phyloP scores from a whole-genome alignment of 1,140 invertebrate species.

The Adelges cooleyi region DNA sequence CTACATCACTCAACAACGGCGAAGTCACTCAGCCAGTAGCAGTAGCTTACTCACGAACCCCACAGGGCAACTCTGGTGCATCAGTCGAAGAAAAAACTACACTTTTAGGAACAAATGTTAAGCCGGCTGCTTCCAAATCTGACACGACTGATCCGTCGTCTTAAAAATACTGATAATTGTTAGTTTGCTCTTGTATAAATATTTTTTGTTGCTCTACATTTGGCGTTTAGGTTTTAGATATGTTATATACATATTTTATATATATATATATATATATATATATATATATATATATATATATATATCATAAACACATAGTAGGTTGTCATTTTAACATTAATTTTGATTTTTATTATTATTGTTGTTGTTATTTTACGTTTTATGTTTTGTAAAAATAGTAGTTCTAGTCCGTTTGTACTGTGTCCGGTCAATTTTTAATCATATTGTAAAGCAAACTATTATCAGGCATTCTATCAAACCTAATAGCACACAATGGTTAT shows the following conservation, averaged over 20 bases:
- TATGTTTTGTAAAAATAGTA: not conserved
- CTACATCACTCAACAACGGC: not conserved
- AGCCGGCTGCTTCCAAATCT: not conserved
- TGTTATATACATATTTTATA: not conserved
- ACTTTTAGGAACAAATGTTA: not conserved
- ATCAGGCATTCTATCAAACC: too few relatives aligned
- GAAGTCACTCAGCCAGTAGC: not conserved
- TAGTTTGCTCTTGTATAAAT: not conserved
- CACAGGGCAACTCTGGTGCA: conserved; percentile 1
- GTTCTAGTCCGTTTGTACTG: conserved; percentile 2
- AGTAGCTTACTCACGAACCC: conserved; percentile 1
- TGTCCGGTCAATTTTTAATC: not conserved
- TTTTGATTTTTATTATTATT: not conserved
- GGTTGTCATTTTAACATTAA: not conserved
- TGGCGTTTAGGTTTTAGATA: too few relatives aligned
- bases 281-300: too few relatives aligned
- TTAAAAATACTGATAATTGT: not conserved
- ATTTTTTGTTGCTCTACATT: too few relatives aligned
- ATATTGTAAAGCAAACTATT: too few relatives aligned
- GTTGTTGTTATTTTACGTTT: not conserved
- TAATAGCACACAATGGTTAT: too few relatives aligned
- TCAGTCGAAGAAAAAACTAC: conserved; percentile 10
- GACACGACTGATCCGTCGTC: not conserved
- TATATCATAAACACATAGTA: not conserved
- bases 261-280: not conserved